Percentiles rank a stretch among this genome's conserved stretches.
Conservation (phyloP, 2,888 invertebrate genomes). For the Agriopis marginaria region DNA sequence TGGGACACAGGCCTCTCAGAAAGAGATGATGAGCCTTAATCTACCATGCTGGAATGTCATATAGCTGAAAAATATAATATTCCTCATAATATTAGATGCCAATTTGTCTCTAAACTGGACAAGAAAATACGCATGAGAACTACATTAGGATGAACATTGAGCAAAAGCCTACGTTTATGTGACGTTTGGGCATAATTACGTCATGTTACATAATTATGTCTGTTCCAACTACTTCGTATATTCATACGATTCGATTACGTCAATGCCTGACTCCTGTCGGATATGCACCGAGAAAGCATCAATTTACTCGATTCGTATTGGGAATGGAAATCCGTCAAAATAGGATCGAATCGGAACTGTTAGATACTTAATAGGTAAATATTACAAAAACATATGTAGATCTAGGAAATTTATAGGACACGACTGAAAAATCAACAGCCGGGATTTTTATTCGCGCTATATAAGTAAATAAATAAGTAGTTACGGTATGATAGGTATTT, state of each 20-base stretch:
- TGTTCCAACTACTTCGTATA: background rate
- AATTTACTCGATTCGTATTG: background rate
- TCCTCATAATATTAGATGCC: no score
- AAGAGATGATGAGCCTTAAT: no score
- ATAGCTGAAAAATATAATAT: no score
- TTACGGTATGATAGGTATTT: background rate
- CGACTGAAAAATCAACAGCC: no score
- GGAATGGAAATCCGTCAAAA: conserved; percentile 1
- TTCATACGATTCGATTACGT: background rate
- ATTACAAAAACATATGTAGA: no score
- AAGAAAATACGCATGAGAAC: no score
- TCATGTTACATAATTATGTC: background rate
- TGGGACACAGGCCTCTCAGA: no score
- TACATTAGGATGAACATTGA: background rate
- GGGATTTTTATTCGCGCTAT: no score
- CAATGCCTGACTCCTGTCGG: conserved; percentile 47
- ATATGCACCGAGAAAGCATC: conserved; percentile 35
- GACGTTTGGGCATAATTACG: background rate
- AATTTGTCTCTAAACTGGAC: background rate
- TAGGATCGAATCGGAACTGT: background rate
- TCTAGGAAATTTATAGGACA: no score
- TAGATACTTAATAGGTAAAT: no score
- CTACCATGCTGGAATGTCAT: no score
- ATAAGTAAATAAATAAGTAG: no score
- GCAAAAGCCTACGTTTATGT: background rate